A percentile compares a stretch with the other conserved stretches of the same genome.
These are phyloP conservation scores for Electrona antarctica DNA, from an alignment of 2,113 vertebrate species.

Conservation along the genomic window DNA sequence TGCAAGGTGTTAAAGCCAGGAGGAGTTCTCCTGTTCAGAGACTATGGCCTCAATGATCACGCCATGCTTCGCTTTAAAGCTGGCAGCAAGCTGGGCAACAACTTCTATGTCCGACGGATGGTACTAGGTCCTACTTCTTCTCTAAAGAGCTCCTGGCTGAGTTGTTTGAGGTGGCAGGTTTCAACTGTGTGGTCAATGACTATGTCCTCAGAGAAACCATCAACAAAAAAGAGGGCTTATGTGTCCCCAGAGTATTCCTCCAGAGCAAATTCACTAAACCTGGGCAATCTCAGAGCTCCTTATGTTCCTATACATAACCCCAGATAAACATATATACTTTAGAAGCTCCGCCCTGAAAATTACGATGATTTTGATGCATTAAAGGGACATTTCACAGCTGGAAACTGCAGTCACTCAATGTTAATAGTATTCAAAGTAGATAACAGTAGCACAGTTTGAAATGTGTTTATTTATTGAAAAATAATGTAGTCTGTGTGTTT, in stretches of 20 bases:
- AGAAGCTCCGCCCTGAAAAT: slow-evolving; percentile 61
- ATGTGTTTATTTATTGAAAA: too few species aligned
- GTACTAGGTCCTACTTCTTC: slow-evolving; percentile 95
- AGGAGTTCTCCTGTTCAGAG: slow-evolving; percentile 88
- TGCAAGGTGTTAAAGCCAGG: slow-evolving; percentile 93
- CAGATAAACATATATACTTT: neutral
- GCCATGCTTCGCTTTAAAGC: slow-evolving; percentile 96
- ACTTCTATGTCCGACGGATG: slow-evolving; percentile 95
- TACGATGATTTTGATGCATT: slow-evolving; percentile 79
- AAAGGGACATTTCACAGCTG: too few species aligned
- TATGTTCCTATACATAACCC: slow-evolving; percentile 1
- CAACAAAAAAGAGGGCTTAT: slow-evolving; percentile 93
- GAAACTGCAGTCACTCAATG: too few species aligned
- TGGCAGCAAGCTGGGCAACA: slow-evolving; percentile 89
- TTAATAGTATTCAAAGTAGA: too few species aligned
- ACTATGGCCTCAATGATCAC: slow-evolving; percentile 94
- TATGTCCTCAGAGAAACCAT: slow-evolving; percentile 93
- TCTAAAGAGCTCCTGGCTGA: slow-evolving; percentile 86
- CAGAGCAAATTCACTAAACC: slow-evolving; percentile 92
- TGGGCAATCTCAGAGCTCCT: slow-evolving; percentile 21
- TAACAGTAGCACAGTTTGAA: too few species aligned
- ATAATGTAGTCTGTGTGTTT: too few species aligned
- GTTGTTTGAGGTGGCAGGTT: slow-evolving; percentile 83
- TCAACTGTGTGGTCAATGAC: slow-evolving; percentile 81
- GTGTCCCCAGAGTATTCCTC: slow-evolving; percentile 91